Evolutionary conservation across 2,113 vertebrate species (phyloP), one percentile per base, ranked within the genome.

Genomic region (Erpornis zantholeuca): DNA sequence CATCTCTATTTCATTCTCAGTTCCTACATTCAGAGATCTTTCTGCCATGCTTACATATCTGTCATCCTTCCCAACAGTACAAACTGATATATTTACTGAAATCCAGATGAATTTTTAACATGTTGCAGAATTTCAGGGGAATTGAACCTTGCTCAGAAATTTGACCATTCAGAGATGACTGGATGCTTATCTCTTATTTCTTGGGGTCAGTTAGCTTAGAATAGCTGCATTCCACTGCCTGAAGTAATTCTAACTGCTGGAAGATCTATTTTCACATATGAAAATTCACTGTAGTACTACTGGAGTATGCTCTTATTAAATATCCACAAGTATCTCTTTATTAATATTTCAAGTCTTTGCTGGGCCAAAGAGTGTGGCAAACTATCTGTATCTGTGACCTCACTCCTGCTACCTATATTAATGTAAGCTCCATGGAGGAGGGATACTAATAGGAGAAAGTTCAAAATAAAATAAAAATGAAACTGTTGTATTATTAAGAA

Each of bases 361-460:
- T 84, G 52, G 19, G 5, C 38, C 28, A 59, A 65, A 45, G 61
- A 36, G 9, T 15, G 7, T 29, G n/a, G 27, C 28, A 57, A 57
- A 52, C 42, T 15, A 2, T 28, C 29, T 45, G 35, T 10, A 56
- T 40, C 18, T 40, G 21, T 22, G 49, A 12, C 60, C n/a, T 54
- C 2, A 4, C 22, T 70, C 31, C 40, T 44, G 28, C 1, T 52
- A 11, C 18, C 6, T 14, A 2, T 13, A 3, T 9, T 15, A 47
- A 7, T 42, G 25, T 42, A 25, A 65, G 45, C 36, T 49, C 15
- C 5, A 3, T 16, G 10, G 4, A 69, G 45, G 29, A 80, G 18
- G 22, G 14, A 44, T 49, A n/a, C 7, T 47, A 53, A 47, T 22
- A 3, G 12, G 24, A 75, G 18, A 38, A 22, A 70, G 4, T 22